Conservation (phyloP, 2,888 invertebrate genomes). For the Drosophila vallismaia region DNA sequence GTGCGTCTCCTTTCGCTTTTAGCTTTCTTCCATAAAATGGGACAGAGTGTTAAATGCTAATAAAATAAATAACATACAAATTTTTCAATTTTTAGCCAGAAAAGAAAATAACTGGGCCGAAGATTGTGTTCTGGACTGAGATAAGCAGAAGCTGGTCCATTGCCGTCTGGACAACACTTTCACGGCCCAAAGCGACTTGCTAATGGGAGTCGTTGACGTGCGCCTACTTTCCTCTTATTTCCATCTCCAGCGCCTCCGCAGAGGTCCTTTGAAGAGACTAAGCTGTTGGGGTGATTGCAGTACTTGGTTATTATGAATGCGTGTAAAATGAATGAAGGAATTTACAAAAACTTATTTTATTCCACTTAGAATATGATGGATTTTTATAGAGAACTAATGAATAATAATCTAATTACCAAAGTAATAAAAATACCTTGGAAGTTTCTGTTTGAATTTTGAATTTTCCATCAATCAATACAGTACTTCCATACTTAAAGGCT, state of each 20-base stretch:
- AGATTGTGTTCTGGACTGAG: conserved; percentile 10
- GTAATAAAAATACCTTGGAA: no score
- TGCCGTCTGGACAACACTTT: conserved; percentile 71
- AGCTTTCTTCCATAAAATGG: conserved; percentile 48
- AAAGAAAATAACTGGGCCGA: conserved; percentile 58
- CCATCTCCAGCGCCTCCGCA: conserved; percentile 57
- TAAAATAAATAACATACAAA: conserved; percentile 80
- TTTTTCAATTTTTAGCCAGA: conserved; percentile 65
- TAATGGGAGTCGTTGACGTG: conserved; percentile 76
- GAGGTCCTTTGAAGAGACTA: conserved; percentile 23
- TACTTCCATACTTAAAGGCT: no score
- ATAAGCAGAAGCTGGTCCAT: conserved; percentile 20
- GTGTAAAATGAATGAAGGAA: no score
- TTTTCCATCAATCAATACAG: no score
- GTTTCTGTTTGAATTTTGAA: no score
- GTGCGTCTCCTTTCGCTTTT: conserved; percentile 59
- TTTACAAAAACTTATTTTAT: no score
- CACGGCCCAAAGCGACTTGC: conserved; percentile 81
- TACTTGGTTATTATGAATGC: background rate
- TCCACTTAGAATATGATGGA: no score
- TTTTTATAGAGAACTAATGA: no score
- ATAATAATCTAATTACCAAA: no score
- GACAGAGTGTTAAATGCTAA: conserved; percentile 73
- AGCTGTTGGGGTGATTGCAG: background rate
- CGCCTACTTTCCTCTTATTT: conserved; percentile 62